phyloP scores from a whole-genome alignment of 2,797 vertebrate species.

The Microctenopoma lineatum region DNA sequence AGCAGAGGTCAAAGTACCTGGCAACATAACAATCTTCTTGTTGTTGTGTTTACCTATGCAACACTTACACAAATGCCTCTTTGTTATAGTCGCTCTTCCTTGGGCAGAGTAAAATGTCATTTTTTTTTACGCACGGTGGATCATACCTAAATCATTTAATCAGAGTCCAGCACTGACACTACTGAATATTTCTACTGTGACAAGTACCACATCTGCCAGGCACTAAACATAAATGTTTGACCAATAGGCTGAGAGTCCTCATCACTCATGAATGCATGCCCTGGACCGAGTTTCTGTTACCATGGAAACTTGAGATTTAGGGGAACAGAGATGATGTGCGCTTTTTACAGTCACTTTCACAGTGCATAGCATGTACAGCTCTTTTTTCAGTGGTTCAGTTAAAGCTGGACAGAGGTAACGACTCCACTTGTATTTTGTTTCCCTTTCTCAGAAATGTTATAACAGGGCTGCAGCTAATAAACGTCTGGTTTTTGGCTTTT shows the following conservation, averaged over 20 bases:
- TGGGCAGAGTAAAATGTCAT: slow-evolving; percentile 15
- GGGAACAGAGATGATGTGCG: slow-evolving; percentile 49
- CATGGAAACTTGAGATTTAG: slow-evolving; percentile 79
- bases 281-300: slow-evolving; percentile 75
- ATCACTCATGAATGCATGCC: slow-evolving; percentile 65
- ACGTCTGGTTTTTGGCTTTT: slow-evolving; percentile 4
- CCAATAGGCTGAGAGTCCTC: slow-evolving; percentile 61
- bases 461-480: not conserved
- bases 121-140: not conserved
- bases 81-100: slow-evolving; percentile 31
- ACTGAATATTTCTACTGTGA: slow-evolving; percentile 23
- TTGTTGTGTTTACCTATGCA: slow-evolving; percentile 38
- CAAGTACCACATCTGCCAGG: slow-evolving; percentile 38
- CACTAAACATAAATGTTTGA: slow-evolving; percentile 58
- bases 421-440: not conserved
- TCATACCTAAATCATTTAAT: slow-evolving; percentile 8
- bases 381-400: not conserved
- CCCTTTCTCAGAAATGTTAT: not conserved
- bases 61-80: slow-evolving; percentile 21
- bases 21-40: slow-evolving; percentile 46
- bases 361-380: slow-evolving; percentile 17
- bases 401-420: not conserved
- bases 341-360: slow-evolving; percentile 48
- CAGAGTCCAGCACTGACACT: slow-evolving; percentile 1
- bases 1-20: slow-evolving; percentile 45